These are phyloP conservation scores for Acheta domesticus DNA, from an alignment of 2,888 invertebrate species.

Conservation along the genomic window DNA sequence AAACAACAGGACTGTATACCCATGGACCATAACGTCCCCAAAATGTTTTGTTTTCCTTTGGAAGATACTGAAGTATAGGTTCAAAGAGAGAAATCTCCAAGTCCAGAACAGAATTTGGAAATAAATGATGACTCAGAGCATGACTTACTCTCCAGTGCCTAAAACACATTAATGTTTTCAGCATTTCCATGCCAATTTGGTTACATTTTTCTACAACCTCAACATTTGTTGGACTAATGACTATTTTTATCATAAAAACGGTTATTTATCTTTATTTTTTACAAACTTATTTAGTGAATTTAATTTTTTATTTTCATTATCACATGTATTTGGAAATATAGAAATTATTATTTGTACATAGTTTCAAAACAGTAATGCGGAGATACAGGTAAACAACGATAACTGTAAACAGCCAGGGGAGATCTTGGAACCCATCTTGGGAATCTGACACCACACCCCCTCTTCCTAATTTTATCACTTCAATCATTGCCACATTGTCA, in stretches of 20 bases:
- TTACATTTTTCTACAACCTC: neutral
- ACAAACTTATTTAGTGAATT: neutral
- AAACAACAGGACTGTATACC: slow-evolving; percentile 53
- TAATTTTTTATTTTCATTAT: neutral
- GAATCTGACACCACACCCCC: too few relatives aligned
- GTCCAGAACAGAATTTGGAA: slow-evolving; percentile 73
- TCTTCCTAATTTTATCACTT: too few relatives aligned
- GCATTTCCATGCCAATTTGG: too few relatives aligned
- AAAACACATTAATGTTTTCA: slow-evolving; percentile 40
- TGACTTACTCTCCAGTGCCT: slow-evolving; percentile 74
- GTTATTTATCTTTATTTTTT: neutral
- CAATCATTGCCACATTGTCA: too few relatives aligned
- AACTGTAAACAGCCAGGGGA: too few relatives aligned
- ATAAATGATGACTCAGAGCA: slow-evolving; percentile 72
- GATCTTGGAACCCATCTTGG: too few relatives aligned
- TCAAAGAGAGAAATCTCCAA: slow-evolving; percentile 66
- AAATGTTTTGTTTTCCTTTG: slow-evolving; percentile 51
- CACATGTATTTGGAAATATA: neutral
- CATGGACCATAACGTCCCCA: slow-evolving; percentile 54
- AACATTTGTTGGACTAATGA: neutral
- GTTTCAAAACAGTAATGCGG: too few relatives aligned
- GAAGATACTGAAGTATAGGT: slow-evolving; percentile 65
- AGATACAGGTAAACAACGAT: too few relatives aligned
- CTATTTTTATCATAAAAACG: neutral
- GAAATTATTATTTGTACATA: too few relatives aligned